Conservation (phyloP, 1,140 invertebrate genomes). For the Drosophila takahashii region DNA sequence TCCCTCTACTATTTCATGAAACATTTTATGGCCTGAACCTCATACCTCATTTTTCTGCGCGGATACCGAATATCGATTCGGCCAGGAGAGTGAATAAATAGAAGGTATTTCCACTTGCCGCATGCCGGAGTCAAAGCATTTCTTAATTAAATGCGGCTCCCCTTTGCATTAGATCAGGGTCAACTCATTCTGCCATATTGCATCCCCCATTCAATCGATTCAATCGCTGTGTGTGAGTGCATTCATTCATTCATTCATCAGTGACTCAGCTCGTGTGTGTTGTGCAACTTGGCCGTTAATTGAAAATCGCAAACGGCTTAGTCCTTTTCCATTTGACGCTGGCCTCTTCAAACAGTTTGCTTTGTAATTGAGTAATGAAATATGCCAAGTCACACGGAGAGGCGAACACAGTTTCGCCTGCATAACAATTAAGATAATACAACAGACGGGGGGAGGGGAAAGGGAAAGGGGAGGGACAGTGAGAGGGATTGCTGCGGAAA, state of each 20-base stretch:
- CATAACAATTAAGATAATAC: constrained; percentile 61
- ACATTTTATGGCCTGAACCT: constrained; percentile 43
- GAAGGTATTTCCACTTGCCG: constrained; percentile 25
- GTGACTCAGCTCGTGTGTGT: constrained; percentile 20
- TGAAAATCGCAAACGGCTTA: constrained; percentile 66
- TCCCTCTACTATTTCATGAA: constrained; percentile 12
- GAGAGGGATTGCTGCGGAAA: constrained; percentile 16
- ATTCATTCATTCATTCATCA: constrained; percentile 14
- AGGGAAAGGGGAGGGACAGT: background rate
- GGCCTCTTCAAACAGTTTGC: constrained; percentile 51
- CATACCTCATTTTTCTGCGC: background rate
- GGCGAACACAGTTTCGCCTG: constrained; percentile 21
- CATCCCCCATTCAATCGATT: constrained; percentile 44
- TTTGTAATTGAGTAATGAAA: constrained; percentile 78
- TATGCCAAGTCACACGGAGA: constrained; percentile 41
- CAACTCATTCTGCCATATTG: constrained; percentile 41
- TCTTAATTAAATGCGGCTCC: constrained; percentile 64
- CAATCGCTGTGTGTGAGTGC: background rate
- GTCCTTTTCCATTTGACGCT: constrained; percentile 14
- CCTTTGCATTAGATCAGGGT: constrained; percentile 49
- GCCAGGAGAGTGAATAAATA: background rate
- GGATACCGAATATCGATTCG: constrained; percentile 15
- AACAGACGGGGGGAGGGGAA: background rate
- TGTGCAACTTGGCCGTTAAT: constrained; percentile 54
- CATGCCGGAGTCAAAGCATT: constrained; percentile 50